Conservation (phyloP, 2,797 vertebrate genomes). For the Pipistrellus nathusii region DNA sequence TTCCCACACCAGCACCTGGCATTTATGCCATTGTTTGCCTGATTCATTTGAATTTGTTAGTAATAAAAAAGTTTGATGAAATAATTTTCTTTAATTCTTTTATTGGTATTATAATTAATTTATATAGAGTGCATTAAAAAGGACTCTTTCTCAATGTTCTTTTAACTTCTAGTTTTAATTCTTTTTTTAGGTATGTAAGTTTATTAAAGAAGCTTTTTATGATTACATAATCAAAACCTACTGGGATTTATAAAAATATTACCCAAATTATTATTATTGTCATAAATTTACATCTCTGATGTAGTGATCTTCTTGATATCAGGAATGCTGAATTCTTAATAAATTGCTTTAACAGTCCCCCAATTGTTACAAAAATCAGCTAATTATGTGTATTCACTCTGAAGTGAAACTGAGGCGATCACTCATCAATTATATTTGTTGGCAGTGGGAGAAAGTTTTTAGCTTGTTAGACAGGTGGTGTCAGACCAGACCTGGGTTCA, state of each 20-base stretch:
- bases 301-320: not conserved
- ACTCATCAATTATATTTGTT: not conserved
- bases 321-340: not conserved
- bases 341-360: not conserved
- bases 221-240: not conserved
- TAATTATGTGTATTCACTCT: not conserved
- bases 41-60: not conserved
- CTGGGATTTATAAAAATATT: not conserved
- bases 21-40: not conserved
- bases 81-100: not conserved
- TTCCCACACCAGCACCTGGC: no score
- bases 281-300: not conserved
- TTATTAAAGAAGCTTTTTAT: not conserved
- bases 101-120: not conserved
- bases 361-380: not conserved
- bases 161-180: not conserved
- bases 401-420: not conserved
- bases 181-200: not conserved
- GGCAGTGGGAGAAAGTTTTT: not conserved
- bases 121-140: not conserved
- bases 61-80: not conserved
- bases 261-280: not conserved
- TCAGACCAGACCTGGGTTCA: no score
- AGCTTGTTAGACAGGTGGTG: not conserved
- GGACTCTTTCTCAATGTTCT: not conserved